Evolutionary conservation across 1,140 invertebrate species (phyloP), one percentile per base, ranked within the genome.

Genomic region (Teleopsis dalmanni): DNA sequence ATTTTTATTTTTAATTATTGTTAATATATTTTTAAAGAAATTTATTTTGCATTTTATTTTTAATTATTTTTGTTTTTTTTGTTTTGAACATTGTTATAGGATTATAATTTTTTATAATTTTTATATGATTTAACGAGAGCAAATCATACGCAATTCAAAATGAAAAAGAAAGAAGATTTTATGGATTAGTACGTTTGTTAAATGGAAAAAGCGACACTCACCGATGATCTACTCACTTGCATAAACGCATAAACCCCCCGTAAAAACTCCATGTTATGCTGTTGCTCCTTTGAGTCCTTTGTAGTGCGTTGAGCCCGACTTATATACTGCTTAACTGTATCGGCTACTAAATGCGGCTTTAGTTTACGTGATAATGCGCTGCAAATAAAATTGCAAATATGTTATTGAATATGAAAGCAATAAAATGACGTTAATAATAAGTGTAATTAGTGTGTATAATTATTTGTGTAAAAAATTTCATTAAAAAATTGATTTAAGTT

Each of bases 201-300:
- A 59, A 54, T 61, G 57, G 63, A 60, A 65, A 64, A 51, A 59
- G 51, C 56, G 62, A 70, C 65, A 71, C 68, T 71, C 62, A 71
- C 68, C 68, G 68, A 71, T 70, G 68, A 70, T 70, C 68, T 70
- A 71, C 68, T 71, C 65, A 71, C 68, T 71, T 71, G 68, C 68
- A 71, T 71, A 69, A 71, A 71, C 65, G 68, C 68, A 71, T 71
- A 71, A 56, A 71, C 67, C 49, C 68, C 68, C 49, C 68, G 67
- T 70, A 71, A 69, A 71, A 71, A 71, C 65, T 71, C 68, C 68
- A 71, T 71, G 59, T 65, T 67, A 67, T 59, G 65, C 65, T 69
- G 65, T 57, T 69, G 62, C 53, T 69, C 59, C 65, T 63, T 58
- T 40, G 65, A 60, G 56, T 60, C 65, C 54, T 65, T 68, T 40